Evolutionary conservation across 2,113 vertebrate species (phyloP), one percentile per base, ranked within the genome.

Genomic region (Rhineura floridana): DNA sequence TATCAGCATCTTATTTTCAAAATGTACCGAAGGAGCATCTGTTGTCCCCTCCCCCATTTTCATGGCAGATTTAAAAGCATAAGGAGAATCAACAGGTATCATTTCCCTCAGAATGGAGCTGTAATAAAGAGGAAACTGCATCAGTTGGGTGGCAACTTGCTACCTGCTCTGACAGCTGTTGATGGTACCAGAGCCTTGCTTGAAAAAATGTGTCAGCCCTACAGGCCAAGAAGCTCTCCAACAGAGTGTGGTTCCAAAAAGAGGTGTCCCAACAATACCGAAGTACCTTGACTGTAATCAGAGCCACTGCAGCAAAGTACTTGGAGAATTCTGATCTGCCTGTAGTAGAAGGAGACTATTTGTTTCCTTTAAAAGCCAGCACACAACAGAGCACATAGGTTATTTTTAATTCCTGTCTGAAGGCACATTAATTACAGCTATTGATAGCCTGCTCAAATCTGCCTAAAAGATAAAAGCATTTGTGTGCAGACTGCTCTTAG

Each of bases 371-470:
- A 83, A 76, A 83, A 83, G 59, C 87, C n/a, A 88, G 70, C 10
- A 8, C 39, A 90, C 85, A 73, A 85, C 87, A 93, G 89, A 69
- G 36, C 70, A 89, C 59, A 3, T 55, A 8, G 44, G 88, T 85
- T 80, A 76, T 84, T 46, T 89, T 91, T 65, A 88, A 59, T 62
- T 77, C 23, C 62, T 28, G 83, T 75, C 92, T 92, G 93, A 93
- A 93, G 75, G 76, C 33, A 36, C 79, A n/a, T 90, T 95, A 93
- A 95, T 95, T 93, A 86, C 33, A 90, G 77, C 87, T 92, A 75
- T 89, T 84, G 83, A 69, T 83, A 90, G 87, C 82, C 85, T 88
- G 82, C 73, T 93, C 82, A 84, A 83, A 81, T 91, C 70, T 1
- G 21, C 67, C 85, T 85, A 52, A 73, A 81, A 91, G 90, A 88